A percentile compares a stretch with the other conserved stretches of the same genome.
Conservation (phyloP, 2,888 invertebrate genomes). For the Phrixothrix hirtus region DNA sequence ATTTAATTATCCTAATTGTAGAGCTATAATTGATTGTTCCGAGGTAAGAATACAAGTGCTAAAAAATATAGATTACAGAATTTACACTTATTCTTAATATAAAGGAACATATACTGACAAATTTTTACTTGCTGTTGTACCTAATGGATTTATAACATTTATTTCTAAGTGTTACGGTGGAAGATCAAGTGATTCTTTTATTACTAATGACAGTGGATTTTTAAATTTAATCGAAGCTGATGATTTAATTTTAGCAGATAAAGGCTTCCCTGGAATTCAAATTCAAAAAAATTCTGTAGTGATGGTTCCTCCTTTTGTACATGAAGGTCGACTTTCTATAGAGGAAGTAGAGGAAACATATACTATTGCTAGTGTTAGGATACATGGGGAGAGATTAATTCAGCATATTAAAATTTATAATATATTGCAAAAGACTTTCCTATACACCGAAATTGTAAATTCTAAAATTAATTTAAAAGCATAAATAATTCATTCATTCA, state of each 20-base stretch:
- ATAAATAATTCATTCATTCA: too few relatives aligned
- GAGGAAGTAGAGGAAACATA: neutral
- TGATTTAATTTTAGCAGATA: slow-evolving; percentile 31
- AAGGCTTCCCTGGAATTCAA: slow-evolving; percentile 29
- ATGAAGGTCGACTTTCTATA: neutral
- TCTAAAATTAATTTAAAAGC: neutral
- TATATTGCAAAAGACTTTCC: too few relatives aligned
- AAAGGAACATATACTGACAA: slow-evolving; percentile 28
- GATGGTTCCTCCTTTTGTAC: neutral
- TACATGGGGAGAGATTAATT: neutral
- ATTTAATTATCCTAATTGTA: slow-evolving; percentile 1
- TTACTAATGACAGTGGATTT: slow-evolving; percentile 37
- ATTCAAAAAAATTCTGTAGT: neutral
- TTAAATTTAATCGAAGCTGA: slow-evolving; percentile 34
- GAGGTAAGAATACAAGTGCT: neutral
- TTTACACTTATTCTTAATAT: neutral
- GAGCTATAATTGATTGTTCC: slow-evolving; percentile 1
- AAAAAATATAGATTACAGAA: neutral
- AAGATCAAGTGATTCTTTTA: slow-evolving; percentile 33
- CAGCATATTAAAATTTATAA: neutral
- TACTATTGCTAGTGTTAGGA: neutral
- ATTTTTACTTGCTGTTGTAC: slow-evolving; percentile 33
- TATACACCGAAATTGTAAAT: neutral
- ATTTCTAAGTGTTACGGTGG: slow-evolving; percentile 38
- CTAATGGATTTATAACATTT: slow-evolving; percentile 34